Conservation (phyloP, 2,113 vertebrate species). For the Epinephelus cyanopodus region DNA sequence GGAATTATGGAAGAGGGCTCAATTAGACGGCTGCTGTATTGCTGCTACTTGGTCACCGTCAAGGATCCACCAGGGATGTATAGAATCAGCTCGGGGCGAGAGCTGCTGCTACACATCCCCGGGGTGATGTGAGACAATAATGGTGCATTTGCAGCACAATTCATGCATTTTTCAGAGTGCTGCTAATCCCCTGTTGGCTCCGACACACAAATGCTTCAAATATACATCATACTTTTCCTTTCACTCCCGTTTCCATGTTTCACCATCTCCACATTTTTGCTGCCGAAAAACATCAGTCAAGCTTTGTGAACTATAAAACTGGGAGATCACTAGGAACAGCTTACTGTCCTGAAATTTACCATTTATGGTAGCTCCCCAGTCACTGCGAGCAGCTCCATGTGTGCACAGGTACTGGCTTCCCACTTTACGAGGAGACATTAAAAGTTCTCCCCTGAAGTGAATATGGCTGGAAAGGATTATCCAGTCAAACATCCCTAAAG, state of each 20-base stretch:
- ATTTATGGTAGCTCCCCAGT: slow-evolving; percentile 70
- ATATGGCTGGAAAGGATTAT: slow-evolving; percentile 59
- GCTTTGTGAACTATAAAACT: slow-evolving; percentile 24
- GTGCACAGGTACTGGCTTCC: slow-evolving; percentile 72
- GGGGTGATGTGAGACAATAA: not conserved
- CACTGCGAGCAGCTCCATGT: slow-evolving; percentile 56
- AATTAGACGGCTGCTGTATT: slow-evolving; percentile 31
- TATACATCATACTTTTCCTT: slow-evolving; percentile 8
- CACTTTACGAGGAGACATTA: slow-evolving; percentile 72
- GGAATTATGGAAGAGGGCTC: slow-evolving; percentile 21
- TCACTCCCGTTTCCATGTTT: not conserved
- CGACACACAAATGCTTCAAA: not conserved
- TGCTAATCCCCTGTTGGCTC: not conserved
- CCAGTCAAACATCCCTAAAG: slow-evolving; percentile 45
- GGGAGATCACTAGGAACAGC: slow-evolving; percentile 51
- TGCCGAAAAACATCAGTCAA: slow-evolving; percentile 46
- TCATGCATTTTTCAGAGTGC: not conserved
- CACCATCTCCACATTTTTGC: not conserved
- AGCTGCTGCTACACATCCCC: not conserved
- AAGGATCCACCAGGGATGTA: slow-evolving; percentile 4
- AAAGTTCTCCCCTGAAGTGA: slow-evolving; percentile 52
- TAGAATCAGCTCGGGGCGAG: not conserved
- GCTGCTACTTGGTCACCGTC: slow-evolving; percentile 19
- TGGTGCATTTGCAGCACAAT: not conserved
- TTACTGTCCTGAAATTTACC: slow-evolving; percentile 66